These are phyloP conservation scores for Apodemia duryi DNA, from an alignment of 2,888 invertebrate genomes.

Conservation along the genomic window DNA sequence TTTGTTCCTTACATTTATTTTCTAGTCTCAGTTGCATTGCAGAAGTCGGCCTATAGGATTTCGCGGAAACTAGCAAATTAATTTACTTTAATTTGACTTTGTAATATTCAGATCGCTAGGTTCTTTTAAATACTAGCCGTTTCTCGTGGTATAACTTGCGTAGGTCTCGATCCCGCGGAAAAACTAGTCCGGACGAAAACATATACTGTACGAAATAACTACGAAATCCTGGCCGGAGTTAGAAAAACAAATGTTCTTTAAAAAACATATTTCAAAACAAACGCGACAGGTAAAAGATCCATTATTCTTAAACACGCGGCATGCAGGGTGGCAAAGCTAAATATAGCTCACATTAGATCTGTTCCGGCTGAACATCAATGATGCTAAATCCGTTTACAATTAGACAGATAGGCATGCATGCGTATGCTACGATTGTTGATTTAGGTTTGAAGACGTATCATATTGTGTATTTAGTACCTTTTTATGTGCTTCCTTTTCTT, in stretches of 20 bases:
- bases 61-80: no score
- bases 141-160: no score
- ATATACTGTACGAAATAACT: no score
- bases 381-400: slow-evolving; percentile 16
- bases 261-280: slow-evolving; percentile 15
- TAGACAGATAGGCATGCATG: slow-evolving; percentile 15
- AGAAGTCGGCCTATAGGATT: no score
- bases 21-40: no score
- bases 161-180: no score
- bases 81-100: no score
- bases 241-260: slow-evolving; percentile 11
- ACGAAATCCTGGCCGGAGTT: not conserved
- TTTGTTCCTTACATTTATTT: no score
- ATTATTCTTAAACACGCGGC: slow-evolving; percentile 25
- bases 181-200: no score
- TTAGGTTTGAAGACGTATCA: slow-evolving; percentile 4
- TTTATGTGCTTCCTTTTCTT: not conserved
- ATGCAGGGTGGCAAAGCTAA: slow-evolving; percentile 38
- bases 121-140: no score
- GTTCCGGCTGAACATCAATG: slow-evolving; percentile 32
- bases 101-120: no score
- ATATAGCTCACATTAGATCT: slow-evolving; percentile 39
- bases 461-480: slow-evolving; percentile 4
- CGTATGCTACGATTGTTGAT: slow-evolving; percentile 9
- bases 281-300: slow-evolving; percentile 17